A percentile compares a stretch with the other conserved stretches of the same genome.
Evolutionary conservation across 2,888 invertebrate species (phyloP).

Genomic region (Eupithecia vulgata): DNA sequence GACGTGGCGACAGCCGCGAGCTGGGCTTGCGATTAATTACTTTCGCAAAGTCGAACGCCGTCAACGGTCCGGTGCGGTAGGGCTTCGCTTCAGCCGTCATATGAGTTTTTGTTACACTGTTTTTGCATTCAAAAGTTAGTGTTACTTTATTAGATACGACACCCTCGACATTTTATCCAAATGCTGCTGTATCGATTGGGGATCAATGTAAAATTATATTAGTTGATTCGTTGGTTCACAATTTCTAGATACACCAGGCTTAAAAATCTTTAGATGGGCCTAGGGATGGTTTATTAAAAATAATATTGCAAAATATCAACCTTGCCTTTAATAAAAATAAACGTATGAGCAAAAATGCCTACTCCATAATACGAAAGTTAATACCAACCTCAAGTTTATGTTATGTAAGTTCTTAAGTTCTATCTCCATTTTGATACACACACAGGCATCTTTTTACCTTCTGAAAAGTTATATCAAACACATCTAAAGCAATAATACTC

Average conservation of each 20-base stretch:
- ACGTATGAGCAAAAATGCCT: neutral
- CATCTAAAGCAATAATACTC: conserved; percentile 3
- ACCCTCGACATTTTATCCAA: conserved; percentile 35
- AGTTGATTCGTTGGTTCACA: neutral
- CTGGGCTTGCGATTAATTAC: conserved; percentile 74
- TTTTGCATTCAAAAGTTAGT: conserved; percentile 56
- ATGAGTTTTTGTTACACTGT: conserved; percentile 66
- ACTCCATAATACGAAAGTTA: neutral
- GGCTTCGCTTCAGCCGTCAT: conserved; percentile 73
- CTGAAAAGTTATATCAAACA: neutral
- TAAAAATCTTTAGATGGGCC: neutral
- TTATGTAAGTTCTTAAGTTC: neutral
- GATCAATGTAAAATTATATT: neutral
- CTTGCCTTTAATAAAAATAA: neutral
- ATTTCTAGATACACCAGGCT: neutral
- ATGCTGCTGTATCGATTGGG: neutral
- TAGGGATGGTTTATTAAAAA: neutral
- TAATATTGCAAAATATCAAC: neutral
- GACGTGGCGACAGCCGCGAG: conserved; percentile 74
- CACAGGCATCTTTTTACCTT: neutral
- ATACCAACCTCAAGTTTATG: neutral
- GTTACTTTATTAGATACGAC: conserved; percentile 52
- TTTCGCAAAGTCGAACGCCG: conserved; percentile 69
- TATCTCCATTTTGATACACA: neutral
- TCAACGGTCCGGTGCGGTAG: conserved; percentile 53